A percentile compares a stretch with the other conserved stretches of the same genome.
These are phyloP conservation scores for Acanthiza pusilla DNA, from an alignment of 2,797 vertebrate species.

Conservation along the genomic window DNA sequence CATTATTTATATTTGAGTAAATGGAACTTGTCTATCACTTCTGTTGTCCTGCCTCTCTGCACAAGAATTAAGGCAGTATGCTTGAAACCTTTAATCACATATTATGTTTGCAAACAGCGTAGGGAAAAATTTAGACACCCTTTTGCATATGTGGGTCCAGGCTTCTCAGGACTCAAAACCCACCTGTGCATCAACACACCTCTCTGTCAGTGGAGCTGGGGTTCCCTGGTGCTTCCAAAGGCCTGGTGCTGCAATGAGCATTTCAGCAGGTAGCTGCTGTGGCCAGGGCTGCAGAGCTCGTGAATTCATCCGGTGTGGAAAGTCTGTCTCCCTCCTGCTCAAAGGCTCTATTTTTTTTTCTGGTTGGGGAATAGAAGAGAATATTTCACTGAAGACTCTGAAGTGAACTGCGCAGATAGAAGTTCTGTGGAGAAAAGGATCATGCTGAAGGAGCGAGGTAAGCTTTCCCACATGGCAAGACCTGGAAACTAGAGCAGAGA, in stretches of 20 bases:
- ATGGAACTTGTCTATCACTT: not conserved
- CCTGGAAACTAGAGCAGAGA: not conserved
- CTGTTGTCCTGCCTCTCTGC: fast-evolving
- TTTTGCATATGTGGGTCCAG: fast-evolving
- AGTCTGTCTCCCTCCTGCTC: not conserved
- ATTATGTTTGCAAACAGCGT: not conserved
- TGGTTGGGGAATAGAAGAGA: not conserved
- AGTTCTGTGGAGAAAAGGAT: not conserved
- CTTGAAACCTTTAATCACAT: not conserved
- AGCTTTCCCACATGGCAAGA: not conserved
- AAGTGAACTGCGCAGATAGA: not conserved
- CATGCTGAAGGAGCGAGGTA: not conserved
- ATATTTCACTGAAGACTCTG: not conserved
- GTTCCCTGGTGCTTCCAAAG: not conserved
- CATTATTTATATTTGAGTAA: not conserved
- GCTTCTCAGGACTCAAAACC: not conserved
- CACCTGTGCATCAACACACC: not conserved
- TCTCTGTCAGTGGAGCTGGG: not conserved
- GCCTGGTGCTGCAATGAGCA: not conserved
- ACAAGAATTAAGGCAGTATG: not conserved
- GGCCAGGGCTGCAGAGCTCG: not conserved
- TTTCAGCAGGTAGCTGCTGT: not conserved
- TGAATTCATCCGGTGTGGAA: not conserved
- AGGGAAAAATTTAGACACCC: not conserved
- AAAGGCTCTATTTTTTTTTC: not conserved